Evolutionary conservation across 2,888 invertebrate species (phyloP).

Genomic region (Lottia scabra): DNA sequence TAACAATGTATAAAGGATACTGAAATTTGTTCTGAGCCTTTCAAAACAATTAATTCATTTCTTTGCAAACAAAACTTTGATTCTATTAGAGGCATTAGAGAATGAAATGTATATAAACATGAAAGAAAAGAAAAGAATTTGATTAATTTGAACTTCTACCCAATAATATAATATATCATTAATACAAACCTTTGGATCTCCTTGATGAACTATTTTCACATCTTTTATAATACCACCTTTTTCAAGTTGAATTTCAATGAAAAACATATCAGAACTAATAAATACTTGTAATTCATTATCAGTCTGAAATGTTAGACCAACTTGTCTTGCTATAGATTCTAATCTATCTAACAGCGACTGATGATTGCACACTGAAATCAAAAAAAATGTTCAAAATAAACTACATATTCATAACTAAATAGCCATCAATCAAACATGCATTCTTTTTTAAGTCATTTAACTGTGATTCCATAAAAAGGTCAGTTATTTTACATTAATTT

Average conservation of each 20-base stretch:
- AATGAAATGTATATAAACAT: no score
- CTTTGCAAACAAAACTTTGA: no score
- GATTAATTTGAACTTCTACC: no score
- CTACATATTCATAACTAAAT: background rate
- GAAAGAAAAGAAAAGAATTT: no score
- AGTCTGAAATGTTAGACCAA: conserved; percentile 73
- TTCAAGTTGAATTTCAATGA: conserved; percentile 90
- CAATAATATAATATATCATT: background rate
- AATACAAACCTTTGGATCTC: conserved; percentile 53
- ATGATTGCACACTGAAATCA: conserved; percentile 80
- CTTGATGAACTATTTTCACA: conserved; percentile 88
- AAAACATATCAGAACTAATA: conserved; percentile 97
- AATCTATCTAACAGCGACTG: conserved; percentile 92
- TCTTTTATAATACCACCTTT: conserved; percentile 84
- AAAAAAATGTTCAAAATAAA: conserved; percentile 16
- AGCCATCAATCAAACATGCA: no score
- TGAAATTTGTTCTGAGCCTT: no score
- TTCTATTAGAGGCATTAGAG: no score
- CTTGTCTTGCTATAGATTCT: conserved; percentile 89
- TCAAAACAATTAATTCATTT: no score
- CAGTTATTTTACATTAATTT: no score
- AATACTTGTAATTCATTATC: conserved; percentile 73
- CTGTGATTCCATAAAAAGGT: no score
- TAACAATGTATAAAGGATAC: no score
- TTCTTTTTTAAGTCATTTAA: no score